phyloP scores from a whole-genome alignment of 2,888 invertebrate species.

The Torymus tubicola region DNA sequence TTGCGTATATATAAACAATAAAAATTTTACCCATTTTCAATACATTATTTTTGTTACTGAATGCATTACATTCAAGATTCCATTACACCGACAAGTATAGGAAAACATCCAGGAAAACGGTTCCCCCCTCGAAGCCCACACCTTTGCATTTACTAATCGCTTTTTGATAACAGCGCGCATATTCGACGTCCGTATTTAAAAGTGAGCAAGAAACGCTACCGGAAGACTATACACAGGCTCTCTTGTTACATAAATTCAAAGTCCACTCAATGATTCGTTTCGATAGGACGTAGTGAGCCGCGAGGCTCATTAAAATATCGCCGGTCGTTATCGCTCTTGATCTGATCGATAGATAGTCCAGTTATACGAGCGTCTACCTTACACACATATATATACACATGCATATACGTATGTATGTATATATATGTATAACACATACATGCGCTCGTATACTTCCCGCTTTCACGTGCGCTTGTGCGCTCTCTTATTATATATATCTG shows the following conservation, averaged over 20 bases:
- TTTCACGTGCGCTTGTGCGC: conserved; percentile 27
- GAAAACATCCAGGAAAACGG: too few species aligned
- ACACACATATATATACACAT: not conserved
- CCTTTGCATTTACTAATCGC: conserved; percentile 2
- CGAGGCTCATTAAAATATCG: conserved; percentile 49
- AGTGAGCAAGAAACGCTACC: conserved; percentile 21
- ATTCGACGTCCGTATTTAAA: not conserved
- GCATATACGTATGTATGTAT: not conserved
- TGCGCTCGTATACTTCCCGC: conserved; percentile 20
- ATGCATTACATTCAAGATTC: too few species aligned
- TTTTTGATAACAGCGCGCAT: conserved; percentile 1
- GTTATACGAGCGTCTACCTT: conserved; percentile 12
- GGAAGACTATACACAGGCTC: conserved; percentile 5
- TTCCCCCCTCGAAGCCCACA: too few species aligned
- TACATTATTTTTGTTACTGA: too few species aligned
- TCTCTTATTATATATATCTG: conserved; percentile 23
- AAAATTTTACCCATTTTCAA: too few species aligned
- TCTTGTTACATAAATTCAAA: conserved; percentile 44
- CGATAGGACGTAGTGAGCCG: not conserved
- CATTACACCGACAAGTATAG: too few species aligned
- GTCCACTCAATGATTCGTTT: conserved; percentile 25
- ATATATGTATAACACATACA: too few species aligned
- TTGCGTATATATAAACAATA: too few species aligned
- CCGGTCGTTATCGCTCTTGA: conserved; percentile 33
- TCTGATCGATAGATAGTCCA: conserved; percentile 42